Conservation (phyloP, 2,888 invertebrate genomes). For the Hydraecia micacea region DNA sequence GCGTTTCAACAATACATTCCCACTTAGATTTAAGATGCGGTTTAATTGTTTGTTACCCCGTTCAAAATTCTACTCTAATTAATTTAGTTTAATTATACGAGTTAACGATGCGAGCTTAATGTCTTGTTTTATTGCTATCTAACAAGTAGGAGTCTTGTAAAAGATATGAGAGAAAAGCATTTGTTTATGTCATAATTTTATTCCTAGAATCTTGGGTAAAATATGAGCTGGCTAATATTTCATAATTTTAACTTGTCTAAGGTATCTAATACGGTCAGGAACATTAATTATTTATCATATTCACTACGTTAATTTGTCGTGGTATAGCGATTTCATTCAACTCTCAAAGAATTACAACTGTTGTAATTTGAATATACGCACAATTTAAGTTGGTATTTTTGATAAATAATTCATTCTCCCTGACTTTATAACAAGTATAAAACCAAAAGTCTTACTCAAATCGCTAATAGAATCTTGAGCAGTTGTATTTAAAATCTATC, state of each 20-base stretch:
- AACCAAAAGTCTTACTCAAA: neutral
- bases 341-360: neutral
- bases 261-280: no score
- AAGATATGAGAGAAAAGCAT: constrained; percentile 4
- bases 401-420: neutral
- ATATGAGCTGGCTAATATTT: no score
- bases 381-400: neutral
- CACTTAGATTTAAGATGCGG: constrained; percentile 45
- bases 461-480: neutral
- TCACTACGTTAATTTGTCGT: neutral
- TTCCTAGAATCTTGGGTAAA: no score
- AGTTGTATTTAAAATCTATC: neutral
- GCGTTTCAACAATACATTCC: constrained; percentile 36
- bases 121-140: constrained; percentile 37
- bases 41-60: constrained; percentile 64
- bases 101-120: constrained; percentile 40
- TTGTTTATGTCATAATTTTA: constrained; percentile 27
- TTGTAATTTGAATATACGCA: neutral
- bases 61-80: constrained; percentile 61
- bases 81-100: constrained; percentile 61
- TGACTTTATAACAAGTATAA: neutral
- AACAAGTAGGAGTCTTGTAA: neutral
- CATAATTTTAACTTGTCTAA: neutral
- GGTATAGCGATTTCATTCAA: neutral
- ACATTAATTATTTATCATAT: neutral